Conservation (phyloP, 2,797 vertebrate species). For the Peromyscus nudipes region DNA sequence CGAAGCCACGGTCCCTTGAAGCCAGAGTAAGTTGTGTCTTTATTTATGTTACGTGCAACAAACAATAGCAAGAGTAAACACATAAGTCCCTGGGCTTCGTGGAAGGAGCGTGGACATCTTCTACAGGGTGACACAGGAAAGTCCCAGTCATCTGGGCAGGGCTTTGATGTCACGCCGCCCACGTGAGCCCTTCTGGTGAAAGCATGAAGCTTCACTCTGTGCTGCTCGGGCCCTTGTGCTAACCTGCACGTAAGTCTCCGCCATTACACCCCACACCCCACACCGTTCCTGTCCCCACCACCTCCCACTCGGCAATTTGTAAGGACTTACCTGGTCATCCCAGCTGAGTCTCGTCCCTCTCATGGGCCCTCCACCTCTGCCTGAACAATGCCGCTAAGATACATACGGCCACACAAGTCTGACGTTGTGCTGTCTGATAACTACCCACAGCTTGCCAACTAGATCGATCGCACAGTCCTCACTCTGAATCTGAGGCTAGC, state of each 20-base stretch:
- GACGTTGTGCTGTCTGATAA: background rate
- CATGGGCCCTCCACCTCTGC: background rate
- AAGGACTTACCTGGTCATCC: background rate
- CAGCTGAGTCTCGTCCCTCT: background rate
- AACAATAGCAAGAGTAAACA: background rate
- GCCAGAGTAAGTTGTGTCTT: background rate
- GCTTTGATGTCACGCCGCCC: background rate
- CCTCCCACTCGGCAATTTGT: background rate
- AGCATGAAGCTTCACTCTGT: background rate
- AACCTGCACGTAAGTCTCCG: background rate
- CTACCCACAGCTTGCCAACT: background rate
- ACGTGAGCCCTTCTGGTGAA: background rate
- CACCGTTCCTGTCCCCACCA: accelerated
- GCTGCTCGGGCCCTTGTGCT: background rate
- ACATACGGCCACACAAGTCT: background rate
- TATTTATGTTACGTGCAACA: background rate
- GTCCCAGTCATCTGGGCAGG: background rate
- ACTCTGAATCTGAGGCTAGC: too few species aligned
- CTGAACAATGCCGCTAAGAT: background rate
- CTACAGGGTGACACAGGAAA: background rate
- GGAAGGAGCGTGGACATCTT: background rate
- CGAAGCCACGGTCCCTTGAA: background rate
- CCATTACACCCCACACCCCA: background rate
- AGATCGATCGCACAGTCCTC: background rate
- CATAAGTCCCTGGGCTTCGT: background rate